Base-by-base conservation (phyloP, 2,888 invertebrate species). In the Pocota personata region DNA sequence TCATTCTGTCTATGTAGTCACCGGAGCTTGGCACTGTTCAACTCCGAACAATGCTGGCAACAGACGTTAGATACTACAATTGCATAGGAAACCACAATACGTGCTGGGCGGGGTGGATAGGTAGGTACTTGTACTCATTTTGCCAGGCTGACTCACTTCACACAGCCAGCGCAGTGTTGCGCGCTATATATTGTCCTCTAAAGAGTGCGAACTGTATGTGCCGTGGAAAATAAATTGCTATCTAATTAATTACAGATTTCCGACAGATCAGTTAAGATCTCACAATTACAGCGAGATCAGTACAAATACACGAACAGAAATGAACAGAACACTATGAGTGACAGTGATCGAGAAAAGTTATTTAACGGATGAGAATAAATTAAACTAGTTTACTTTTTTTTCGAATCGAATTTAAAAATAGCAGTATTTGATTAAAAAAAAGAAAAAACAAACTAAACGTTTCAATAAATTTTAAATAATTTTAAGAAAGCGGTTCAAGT, bases 1-100 rank as follows among this genome's bases (percentile, higher is more conserved):
- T 77, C 86, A 72, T 57, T 82, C 67, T 77, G 86, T 86, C 86
- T 86, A 86, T 76, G 86, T 82, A 76, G 86, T 80, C 80, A 46
- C 40, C 58, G 37, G 24, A 62, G 66, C 62, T 75, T 71, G 55
- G 64, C 48, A 55, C 67, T 58, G 57, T 8, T 46, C 32, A 19
- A 30, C 40, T 58, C 37, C 69, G 72, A 78, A 67, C 72, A 58
- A 10, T 48, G 60, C 67, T 71, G 71, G 60, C 83, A 75, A 71
- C 60, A 27, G 82, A 76, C 69, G 19, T 71, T 46, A 79, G 73
- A 64, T 66, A 76, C 58, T 71, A 71, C 71, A 71, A 86, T 86
- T 75, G 75, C 71, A 80, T 80, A 76, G 84, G 58, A 80, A 76
- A 58, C 67, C 75, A 76, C 58, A 64, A 12, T 58, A 71, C 43